Evolutionary conservation across 2,888 invertebrate species (phyloP).

Genomic region (Drosophila testacea): DNA sequence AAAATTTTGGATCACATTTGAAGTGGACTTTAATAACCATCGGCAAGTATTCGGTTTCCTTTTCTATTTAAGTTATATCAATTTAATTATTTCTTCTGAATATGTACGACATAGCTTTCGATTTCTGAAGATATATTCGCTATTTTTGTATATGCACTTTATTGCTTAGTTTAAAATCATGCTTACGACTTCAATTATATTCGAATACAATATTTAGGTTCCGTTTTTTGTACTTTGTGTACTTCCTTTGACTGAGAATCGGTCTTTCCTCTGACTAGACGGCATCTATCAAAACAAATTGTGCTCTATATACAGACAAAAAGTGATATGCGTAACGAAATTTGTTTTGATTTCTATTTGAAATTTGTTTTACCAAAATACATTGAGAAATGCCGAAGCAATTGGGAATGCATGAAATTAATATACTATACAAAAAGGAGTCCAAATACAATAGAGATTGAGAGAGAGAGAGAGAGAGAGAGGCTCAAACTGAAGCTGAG

Average conservation of each 20-base stretch:
- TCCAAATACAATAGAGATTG: neutral
- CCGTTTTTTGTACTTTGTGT: neutral
- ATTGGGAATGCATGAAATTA: conserved; percentile 62
- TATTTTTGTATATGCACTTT: neutral
- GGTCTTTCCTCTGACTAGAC: conserved; percentile 23
- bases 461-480: conserved; percentile 13
- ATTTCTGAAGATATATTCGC: neutral
- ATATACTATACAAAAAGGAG: conserved; percentile 32
- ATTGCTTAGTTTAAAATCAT: neutral
- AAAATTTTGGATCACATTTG: too few relatives aligned
- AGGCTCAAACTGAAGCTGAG: conserved; percentile 12
- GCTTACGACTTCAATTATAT: conserved; percentile 5
- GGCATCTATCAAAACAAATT: conserved; percentile 66
- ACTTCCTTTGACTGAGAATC: conserved; percentile 8
- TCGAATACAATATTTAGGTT: conserved; percentile 11
- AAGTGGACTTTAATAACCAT: too few relatives aligned
- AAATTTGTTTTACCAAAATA: conserved; percentile 62
- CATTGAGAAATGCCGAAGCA: conserved; percentile 29
- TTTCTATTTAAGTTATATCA: too few relatives aligned
- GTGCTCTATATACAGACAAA: conserved; percentile 45
- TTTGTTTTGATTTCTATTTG: conserved; percentile 72
- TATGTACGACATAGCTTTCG: neutral
- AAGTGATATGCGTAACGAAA: conserved; percentile 64
- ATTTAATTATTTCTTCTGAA: too few relatives aligned
- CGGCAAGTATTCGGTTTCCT: too few relatives aligned